Percentiles rank a stretch among this genome's conserved stretches.
Evolutionary conservation across 2,888 invertebrate genomes (phyloP).

Genomic region (Campoplex capitator): DNA sequence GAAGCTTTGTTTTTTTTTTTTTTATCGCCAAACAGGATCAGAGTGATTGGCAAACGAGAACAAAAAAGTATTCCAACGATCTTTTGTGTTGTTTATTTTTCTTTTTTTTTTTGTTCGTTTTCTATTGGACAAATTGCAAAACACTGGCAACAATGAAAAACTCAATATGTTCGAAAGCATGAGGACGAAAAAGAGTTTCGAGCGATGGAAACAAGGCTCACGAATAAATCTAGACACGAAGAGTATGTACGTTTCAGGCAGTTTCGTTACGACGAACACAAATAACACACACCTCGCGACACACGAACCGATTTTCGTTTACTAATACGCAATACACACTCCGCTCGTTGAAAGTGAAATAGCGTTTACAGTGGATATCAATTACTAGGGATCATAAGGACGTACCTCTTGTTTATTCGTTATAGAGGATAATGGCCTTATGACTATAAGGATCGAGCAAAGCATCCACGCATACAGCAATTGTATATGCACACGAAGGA

Average conservation of each 20-base stretch:
- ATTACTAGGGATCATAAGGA: conserved; percentile 24
- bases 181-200: not conserved
- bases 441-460: conserved; percentile 3
- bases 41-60: not conserved
- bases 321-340: not conserved
- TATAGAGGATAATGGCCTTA: not conserved
- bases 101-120: not conserved
- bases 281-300: not conserved
- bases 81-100: not conserved
- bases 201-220: not conserved
- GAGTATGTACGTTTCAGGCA: not conserved
- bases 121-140: not conserved
- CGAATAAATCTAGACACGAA: not conserved
- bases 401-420: not conserved
- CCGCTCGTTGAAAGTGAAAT: conserved; percentile 14
- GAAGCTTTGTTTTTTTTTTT: not conserved
- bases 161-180: not conserved
- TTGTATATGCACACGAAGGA: conserved; percentile 40
- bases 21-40: not conserved
- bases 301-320: not conserved
- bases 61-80: not conserved
- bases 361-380: conserved; percentile 31
- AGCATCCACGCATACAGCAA: conserved; percentile 7
- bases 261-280: not conserved
- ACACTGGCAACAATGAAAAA: not conserved